A percentile compares a stretch with the other conserved stretches of the same genome.
Conservation (phyloP, 92 coral and sea anemone species). For the Micromussa lordhowensis region DNA sequence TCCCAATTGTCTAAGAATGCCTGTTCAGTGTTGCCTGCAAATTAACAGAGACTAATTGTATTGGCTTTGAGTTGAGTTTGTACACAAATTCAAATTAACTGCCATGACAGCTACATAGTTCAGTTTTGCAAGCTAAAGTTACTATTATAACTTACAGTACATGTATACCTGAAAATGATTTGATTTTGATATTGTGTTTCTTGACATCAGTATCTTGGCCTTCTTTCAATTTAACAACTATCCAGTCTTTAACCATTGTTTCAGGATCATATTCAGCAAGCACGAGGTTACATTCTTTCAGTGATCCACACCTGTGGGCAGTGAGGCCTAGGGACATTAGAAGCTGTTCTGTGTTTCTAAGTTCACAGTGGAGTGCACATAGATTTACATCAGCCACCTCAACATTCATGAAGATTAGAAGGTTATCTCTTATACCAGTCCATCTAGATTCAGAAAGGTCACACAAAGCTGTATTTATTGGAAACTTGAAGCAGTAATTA, state of each 20-base stretch:
- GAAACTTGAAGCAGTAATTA: too few relatives aligned
- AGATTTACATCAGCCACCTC: conserved; percentile 67
- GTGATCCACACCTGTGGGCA: conserved; percentile 50
- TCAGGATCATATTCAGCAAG: conserved; percentile 66
- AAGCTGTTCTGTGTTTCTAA: conserved; percentile 71
- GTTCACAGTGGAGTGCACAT: conserved; percentile 73
- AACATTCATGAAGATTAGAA: conserved; percentile 49
- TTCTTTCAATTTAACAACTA: conserved; percentile 48
- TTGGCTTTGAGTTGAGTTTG: too few relatives aligned
- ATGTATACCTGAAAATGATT: conserved; percentile 66
- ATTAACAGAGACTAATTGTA: too few relatives aligned
- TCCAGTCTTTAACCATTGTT: conserved; percentile 58
- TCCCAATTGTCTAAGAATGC: conserved; percentile 15
- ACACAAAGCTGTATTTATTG: background rate
- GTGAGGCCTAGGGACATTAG: conserved; percentile 57
- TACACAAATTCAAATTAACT: too few relatives aligned
- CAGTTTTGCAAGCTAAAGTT: too few relatives aligned
- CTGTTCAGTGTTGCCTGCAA: conserved; percentile 17
- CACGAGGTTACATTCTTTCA: conserved; percentile 52
- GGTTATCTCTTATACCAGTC: conserved; percentile 75
- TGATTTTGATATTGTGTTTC: conserved; percentile 63
- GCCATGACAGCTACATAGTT: background rate
- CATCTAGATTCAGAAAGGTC: conserved; percentile 37
- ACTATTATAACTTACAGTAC: too few relatives aligned
- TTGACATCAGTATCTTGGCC: conserved; percentile 56